Conservation (phyloP, 2,797 vertebrate genomes). For the Euphonia xanthogaster region DNA sequence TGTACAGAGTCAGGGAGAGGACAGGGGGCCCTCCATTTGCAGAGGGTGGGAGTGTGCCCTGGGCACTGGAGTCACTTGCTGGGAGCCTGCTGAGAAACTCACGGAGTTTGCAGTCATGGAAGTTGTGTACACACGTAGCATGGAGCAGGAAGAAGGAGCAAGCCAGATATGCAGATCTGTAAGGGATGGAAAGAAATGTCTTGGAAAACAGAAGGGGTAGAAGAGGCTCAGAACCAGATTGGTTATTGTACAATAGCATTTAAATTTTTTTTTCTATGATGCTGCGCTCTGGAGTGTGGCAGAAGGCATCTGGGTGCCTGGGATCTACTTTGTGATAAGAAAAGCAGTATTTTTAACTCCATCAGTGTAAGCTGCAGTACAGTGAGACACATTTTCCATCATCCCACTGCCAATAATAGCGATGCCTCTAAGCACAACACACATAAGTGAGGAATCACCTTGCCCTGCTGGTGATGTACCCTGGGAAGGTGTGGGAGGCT, state of each 20-base stretch:
- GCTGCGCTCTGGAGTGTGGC: not conserved
- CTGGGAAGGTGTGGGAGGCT: not conserved
- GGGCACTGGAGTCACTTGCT: not conserved
- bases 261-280: not conserved
- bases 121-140: not conserved
- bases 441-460: not conserved
- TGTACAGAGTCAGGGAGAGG: not conserved
- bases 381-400: not conserved
- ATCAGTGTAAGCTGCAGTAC: not conserved
- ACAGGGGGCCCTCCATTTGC: not conserved
- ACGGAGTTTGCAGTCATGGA: not conserved
- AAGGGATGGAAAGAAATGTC: not conserved
- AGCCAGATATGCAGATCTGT: not conserved
- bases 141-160: not conserved
- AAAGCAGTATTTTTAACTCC: not conserved
- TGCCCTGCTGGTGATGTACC: not conserved
- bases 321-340: not conserved
- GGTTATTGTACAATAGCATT: not conserved
- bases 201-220: not conserved
- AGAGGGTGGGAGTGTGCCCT: constrained; percentile 12
- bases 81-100: constrained; percentile 3
- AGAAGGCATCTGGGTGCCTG: not conserved
- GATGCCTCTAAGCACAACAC: accelerated
- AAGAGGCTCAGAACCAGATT: not conserved
- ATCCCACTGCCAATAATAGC: not conserved